Conservation (phyloP, 2,888 invertebrate genomes). For the Netelia inedita region DNA sequence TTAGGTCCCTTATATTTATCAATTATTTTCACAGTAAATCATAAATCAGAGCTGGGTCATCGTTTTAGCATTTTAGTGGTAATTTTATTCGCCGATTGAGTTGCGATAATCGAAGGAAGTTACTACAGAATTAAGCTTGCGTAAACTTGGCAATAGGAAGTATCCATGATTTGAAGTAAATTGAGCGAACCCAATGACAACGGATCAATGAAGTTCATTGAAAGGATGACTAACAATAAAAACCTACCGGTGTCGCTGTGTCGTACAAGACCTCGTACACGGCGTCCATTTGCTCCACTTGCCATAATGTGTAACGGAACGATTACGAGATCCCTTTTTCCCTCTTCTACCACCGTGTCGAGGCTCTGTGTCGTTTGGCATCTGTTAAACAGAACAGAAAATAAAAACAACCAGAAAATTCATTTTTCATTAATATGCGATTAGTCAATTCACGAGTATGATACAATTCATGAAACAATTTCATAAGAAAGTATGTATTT, state of each 20-base stretch:
- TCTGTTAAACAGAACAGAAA: slow-evolving; percentile 73
- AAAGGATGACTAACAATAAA: background rate
- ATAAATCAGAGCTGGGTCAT: too few relatives aligned
- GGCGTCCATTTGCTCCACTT: slow-evolving; percentile 94
- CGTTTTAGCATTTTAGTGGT: too few relatives aligned
- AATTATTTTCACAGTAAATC: too few relatives aligned
- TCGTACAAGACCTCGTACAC: slow-evolving; percentile 93
- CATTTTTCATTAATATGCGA: background rate
- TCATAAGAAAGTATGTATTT: too few relatives aligned
- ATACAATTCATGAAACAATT: too few relatives aligned
- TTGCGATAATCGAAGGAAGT: too few relatives aligned
- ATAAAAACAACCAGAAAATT: background rate
- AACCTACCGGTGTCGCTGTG: slow-evolving; percentile 90
- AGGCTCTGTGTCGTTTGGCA: slow-evolving; percentile 83
- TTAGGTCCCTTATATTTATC: too few relatives aligned
- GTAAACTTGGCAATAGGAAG: too few relatives aligned
- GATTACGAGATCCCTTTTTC: slow-evolving; percentile 75
- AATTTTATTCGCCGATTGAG: too few relatives aligned
- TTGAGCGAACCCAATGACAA: too few relatives aligned
- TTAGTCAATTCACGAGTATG: background rate
- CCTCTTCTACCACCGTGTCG: slow-evolving; percentile 81
- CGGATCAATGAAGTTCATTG: background rate
- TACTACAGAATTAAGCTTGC: too few relatives aligned
- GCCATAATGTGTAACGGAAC: slow-evolving; percentile 87
- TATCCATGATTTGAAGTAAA: too few relatives aligned